These are phyloP conservation scores for Gobiocypris rarus DNA, from an alignment of 2,113 vertebrate genomes.

Conservation along the genomic window DNA sequence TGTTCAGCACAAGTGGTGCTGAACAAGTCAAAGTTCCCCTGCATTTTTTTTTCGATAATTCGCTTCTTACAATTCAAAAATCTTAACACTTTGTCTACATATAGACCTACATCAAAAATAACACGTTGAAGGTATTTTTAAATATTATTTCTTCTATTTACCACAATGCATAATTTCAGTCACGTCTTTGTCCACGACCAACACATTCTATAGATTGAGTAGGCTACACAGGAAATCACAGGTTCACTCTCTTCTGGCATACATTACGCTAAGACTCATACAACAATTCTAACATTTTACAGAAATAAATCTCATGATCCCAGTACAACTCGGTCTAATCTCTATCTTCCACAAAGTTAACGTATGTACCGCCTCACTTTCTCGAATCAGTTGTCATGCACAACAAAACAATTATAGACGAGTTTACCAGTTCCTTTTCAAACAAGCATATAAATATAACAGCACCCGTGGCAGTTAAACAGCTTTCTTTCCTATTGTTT, in stretches of 20 bases:
- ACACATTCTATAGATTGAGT: background rate
- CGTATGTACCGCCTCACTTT: background rate
- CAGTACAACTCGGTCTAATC: background rate
- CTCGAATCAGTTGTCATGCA: background rate
- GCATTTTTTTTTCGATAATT: background rate
- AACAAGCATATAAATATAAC: background rate
- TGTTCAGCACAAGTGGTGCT: slow-evolving; percentile 2
- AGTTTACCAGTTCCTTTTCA: background rate
- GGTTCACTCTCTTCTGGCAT: background rate
- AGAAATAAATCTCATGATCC: background rate
- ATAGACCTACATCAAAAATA: background rate
- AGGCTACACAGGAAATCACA: background rate
- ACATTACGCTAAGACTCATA: background rate
- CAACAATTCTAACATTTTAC: background rate
- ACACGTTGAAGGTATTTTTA: background rate
- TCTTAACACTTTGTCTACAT: background rate
- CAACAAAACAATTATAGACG: background rate
- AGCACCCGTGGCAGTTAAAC: background rate
- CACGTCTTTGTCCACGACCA: background rate
- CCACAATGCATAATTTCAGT: background rate
- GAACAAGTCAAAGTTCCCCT: background rate
- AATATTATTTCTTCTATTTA: too few species aligned
- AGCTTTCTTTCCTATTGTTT: background rate
- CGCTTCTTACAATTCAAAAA: too few species aligned
- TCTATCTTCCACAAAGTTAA: background rate